Evolutionary conservation across 2,888 invertebrate species (phyloP), one percentile per base, ranked within the genome.

Genomic region (Parascotia fuliginaria): DNA sequence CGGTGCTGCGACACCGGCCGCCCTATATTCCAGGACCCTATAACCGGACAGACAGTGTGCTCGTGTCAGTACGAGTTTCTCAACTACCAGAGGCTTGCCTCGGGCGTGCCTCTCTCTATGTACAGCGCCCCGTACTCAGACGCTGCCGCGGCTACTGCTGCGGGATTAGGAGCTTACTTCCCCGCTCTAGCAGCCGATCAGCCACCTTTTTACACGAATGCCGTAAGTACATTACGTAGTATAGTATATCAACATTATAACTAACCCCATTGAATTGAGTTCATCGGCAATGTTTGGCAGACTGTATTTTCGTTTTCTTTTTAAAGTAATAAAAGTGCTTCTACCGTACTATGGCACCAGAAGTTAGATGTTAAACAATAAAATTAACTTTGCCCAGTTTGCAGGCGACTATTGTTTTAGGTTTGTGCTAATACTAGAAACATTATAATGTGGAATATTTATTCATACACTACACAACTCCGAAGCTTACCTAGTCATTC

Each of bases 1-100:
- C 90, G 97, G 74, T 97, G 98, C 93, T 97, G 98, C 93, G 97
- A 98, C 93, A 97, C 97, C 65, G 98, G 98, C 65, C 94, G 98
- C 76, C 96, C 97, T 61, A 95, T 98, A 83, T 97, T 97, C 92
- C 97, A 97, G 81, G 97, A 97, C 89, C 97, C 97, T 34, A 94
- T 97, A 69, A 96, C 97, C 68, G 97, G 97, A 45, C 97, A 97
- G 88, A 96, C 96, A 47, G 95, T 97, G 60, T 97, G 97, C 92
- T 97, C 97, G 74, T 97, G 97, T 89, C 97, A 97, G 87, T 97
- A 97, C 92, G 97, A 97, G 91, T 94, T 97, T 73, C 94, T 97
- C 75, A 95, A 95, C 89, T 96, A 96, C 92, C 97, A 96, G 90
- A 94, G 97, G 79, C 93, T 97, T 57, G 96, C 94, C 40, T 92